Evolutionary conservation across 2,888 invertebrate species (phyloP), one percentile per base, ranked within the genome.

Genomic region (Amphipoea oculea): DNA sequence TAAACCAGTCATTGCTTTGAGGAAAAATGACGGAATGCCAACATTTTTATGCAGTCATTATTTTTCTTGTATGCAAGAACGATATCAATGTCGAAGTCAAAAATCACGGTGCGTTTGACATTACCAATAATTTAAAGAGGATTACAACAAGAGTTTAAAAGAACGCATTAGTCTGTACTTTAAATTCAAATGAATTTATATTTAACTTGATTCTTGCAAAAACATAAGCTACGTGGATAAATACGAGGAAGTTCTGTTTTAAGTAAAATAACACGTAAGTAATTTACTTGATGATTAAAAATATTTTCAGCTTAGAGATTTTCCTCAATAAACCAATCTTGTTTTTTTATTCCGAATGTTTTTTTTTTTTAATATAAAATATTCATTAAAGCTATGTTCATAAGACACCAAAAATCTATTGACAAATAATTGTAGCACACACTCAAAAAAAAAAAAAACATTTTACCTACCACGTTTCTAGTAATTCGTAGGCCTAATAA

Each of bases 81-180:
- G 12, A 74, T 76, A 87, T 82, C 74, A 76, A 82, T 82, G 71
- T 76, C 12, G 23, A 74, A 70, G 79, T 87, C 76, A 76, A 74
- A 72, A 12, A 74, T 42, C 65, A 48, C 36, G 51, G 73, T 77
- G 36, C 60, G 2, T 72, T 63, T 82, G 88, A 85, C 88, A 85
- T 79, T 85, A 82, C 63, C 76, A 79, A 86, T 88, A 70, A 82
- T 74, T 88, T 80, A 78, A 54, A 76, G 42, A 74, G 82, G 82
- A 86, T 86, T 87, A 85, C 65, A 62, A 20, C 23, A 11, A 11
- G 60, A 85, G 79, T 85, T 76, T 71, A 68, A 42, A 78, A 76
- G 29, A 67, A 73, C 2, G 48, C 42, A 76, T 70, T 76, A 78
- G 68, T 68, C 4, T 45, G 79, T 78, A 67, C 42, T 42, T 60